These are phyloP conservation scores for Drosophila trapezifrons DNA, from an alignment of 1,140 invertebrate genomes.

Conservation along the genomic window DNA sequence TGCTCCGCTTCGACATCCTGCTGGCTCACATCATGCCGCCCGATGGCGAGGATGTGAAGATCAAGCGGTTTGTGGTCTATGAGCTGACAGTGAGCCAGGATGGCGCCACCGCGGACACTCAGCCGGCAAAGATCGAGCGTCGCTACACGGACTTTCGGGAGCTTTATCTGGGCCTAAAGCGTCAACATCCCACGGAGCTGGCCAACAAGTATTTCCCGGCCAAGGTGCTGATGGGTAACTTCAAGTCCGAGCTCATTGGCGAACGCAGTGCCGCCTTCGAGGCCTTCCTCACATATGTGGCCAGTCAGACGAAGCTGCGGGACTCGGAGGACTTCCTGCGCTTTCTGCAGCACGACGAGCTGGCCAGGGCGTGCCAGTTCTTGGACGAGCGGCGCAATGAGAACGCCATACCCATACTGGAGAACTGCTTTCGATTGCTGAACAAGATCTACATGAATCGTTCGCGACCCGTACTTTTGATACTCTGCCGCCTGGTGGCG, in stretches of 20 bases:
- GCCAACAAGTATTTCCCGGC: constrained; percentile 88
- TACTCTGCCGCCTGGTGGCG: constrained; percentile 89
- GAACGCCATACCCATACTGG: constrained; percentile 87
- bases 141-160: constrained; percentile 91
- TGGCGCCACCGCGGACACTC: constrained; percentile 84
- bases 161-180: constrained; percentile 87
- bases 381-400: constrained; percentile 87
- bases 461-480: constrained; percentile 88
- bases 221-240: constrained; percentile 91
- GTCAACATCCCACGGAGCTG: constrained; percentile 87
- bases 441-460: constrained; percentile 90
- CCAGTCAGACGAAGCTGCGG: constrained; percentile 86
- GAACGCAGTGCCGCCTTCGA: constrained; percentile 90
- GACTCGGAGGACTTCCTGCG: constrained; percentile 87
- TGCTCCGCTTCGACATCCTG: constrained; percentile 85
- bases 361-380: constrained; percentile 86
- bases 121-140: constrained; percentile 88
- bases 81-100: constrained; percentile 86
- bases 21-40: constrained; percentile 84
- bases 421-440: constrained; percentile 89
- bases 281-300: constrained; percentile 87
- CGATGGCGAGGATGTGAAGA: constrained; percentile 84
- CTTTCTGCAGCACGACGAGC: constrained; percentile 89
- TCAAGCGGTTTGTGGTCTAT: constrained; percentile 88
- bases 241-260: constrained; percentile 89